Base-by-base conservation (phyloP, 2,113 vertebrate genomes). In the Myotis davidii region DNA sequence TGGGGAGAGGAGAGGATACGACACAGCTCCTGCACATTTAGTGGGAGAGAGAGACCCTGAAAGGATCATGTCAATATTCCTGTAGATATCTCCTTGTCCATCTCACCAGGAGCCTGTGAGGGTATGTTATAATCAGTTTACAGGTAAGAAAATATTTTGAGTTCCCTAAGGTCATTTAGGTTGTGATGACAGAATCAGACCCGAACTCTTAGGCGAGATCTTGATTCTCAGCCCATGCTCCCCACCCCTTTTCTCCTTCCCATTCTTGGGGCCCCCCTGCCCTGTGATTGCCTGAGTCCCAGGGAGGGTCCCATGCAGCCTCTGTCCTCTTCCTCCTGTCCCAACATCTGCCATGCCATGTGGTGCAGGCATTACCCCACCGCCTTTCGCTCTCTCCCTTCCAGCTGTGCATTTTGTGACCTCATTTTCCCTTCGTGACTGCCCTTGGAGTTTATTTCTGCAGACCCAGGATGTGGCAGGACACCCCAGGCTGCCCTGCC, bases 401-500 rank as follows among this genome's bases (percentile, higher is more conserved):
- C 91, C 91, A 85, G 91, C 94, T 56, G 89, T 1, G 4, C 32
- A 0, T 13, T 45, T n/a, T 25, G n/a, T 91, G 95, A 95, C 91
- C 89, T 96, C 76, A 52, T 91, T 72, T 96, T 81, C 78, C 94
- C 81, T 79, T 32, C 23, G 32, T 20, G 0, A 27, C 85, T 39
- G 85, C 59, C 67, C 32, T 74, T 90, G 88, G 76, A 32, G 6
- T 48, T 67, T 17, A 34, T 81, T 85, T 70, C 64, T 50, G 77
- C 72, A 85, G 87, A 82, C 20, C 52, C 6, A 4, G 82, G 50
- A 83, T 70, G 83, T 81, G 91, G 67, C 1, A 0, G 45, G 72
- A 25, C 29, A 2, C 69, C 64, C 61, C 5, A 1, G 7, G 18
- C 29, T 42, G 54, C 37, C 91, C 48, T 13, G 14, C 34, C 70